Percentiles rank a stretch among this genome's conserved stretches.
Evolutionary conservation across 2,113 vertebrate species (phyloP).

Genomic region (Forbesichthys papilliferus): DNA sequence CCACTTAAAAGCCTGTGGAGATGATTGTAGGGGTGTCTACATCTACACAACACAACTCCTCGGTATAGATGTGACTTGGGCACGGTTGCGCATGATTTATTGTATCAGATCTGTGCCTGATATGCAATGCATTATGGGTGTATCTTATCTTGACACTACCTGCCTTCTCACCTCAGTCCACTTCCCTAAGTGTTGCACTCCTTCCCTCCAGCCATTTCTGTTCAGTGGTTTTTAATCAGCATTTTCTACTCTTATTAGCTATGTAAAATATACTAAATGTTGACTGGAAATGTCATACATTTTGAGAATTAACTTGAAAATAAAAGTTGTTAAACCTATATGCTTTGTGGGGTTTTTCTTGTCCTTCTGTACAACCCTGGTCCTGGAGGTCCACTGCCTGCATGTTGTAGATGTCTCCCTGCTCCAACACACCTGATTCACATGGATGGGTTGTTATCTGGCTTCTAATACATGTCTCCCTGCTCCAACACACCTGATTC

Average conservation of each 20-base stretch:
- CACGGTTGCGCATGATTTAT: not conserved
- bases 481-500: too few relatives aligned
- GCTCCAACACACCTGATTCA: too few relatives aligned
- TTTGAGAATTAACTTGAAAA: conserved; percentile 70
- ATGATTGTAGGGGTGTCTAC: too few relatives aligned
- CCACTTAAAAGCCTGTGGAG: too few relatives aligned
- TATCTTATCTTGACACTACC: conserved; percentile 12
- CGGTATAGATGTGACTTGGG: not conserved
- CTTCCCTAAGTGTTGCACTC: conserved; percentile 22
- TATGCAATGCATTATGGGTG: not conserved
- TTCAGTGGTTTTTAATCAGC: conserved; percentile 62
- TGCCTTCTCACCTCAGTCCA: conserved; percentile 30
- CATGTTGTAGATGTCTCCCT: too few relatives aligned
- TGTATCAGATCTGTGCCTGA: not conserved
- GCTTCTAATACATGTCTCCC: too few relatives aligned
- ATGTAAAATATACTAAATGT: conserved; percentile 62
- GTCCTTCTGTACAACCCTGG: not conserved
- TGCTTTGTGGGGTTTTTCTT: conserved; percentile 3
- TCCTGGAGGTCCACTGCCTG: too few relatives aligned
- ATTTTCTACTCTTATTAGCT: conserved; percentile 64
- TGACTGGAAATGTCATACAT: conserved; percentile 44
- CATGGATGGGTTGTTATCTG: too few relatives aligned
- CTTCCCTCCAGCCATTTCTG: conserved; percentile 32
- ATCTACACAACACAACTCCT: too few relatives aligned
- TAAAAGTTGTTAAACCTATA: conserved; percentile 35